These are phyloP conservation scores for Escarpia spicata DNA, from an alignment of 2,888 invertebrate species.

Conservation along the genomic window DNA sequence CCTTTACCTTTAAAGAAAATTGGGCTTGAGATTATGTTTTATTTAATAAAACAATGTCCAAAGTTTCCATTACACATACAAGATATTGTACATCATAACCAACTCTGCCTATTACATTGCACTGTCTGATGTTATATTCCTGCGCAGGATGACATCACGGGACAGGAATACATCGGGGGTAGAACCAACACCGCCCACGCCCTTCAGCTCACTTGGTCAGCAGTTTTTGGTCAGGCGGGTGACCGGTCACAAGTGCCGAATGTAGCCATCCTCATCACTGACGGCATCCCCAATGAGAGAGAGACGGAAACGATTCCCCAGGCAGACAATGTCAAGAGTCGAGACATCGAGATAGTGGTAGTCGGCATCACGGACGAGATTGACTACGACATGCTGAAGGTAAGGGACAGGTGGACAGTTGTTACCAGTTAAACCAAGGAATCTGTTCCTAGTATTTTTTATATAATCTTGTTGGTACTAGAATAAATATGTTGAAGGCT, in stretches of 20 bases:
- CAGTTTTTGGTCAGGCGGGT: not conserved
- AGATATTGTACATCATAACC: too few species aligned
- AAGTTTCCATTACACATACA: too few species aligned
- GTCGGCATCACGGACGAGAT: conserved; percentile 22
- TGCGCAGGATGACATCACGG: not conserved
- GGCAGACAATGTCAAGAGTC: not conserved
- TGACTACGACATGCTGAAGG: not conserved
- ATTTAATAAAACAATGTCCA: too few species aligned
- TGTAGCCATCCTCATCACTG: conserved; percentile 13
- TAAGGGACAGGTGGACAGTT: not conserved
- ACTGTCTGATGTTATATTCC: not conserved
- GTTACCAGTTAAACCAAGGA: too few species aligned
- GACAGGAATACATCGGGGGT: not conserved
- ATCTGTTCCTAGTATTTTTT: too few species aligned
- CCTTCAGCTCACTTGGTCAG: not conserved
- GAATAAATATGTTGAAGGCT: too few species aligned
- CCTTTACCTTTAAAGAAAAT: too few species aligned
- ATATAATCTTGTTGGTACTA: too few species aligned
- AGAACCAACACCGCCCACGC: conserved; percentile 17
- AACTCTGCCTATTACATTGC: too few species aligned
- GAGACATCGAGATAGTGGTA: conserved; percentile 13
- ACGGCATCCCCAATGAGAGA: conserved; percentile 23
- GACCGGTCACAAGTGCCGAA: not conserved
- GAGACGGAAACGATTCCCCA: not conserved
- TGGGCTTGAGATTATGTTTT: too few species aligned